Conservation (phyloP, 2,113 vertebrate genomes). For the Serinus canaria region DNA sequence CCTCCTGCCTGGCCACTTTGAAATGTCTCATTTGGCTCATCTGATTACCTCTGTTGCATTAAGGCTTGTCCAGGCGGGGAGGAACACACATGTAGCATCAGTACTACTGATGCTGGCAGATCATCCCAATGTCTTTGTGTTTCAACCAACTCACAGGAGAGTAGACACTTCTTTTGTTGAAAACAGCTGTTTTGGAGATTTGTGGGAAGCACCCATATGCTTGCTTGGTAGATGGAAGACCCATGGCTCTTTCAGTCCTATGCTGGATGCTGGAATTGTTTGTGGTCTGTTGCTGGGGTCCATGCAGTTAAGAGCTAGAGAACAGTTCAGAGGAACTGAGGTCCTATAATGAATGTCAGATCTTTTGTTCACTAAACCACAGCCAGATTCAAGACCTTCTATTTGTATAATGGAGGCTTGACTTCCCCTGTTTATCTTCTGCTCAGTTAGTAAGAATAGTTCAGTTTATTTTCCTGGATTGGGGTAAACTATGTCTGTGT, state of each 20-base stretch:
- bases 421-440: background rate
- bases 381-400: background rate
- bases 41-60: background rate
- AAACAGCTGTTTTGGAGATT: background rate
- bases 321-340: background rate
- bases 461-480: background rate
- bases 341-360: background rate
- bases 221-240: background rate
- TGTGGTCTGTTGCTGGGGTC: background rate
- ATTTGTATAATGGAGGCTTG: background rate
- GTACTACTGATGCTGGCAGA: background rate
- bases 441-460: background rate
- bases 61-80: background rate
- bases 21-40: background rate
- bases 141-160: background rate
- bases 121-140: background rate
- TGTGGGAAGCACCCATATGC: background rate
- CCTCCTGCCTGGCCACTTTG: background rate
- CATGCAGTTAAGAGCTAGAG: background rate
- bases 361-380: background rate
- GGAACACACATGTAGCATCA: background rate
- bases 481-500: background rate
- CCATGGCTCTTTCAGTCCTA: accelerated
- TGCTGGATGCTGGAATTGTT: background rate
- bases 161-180: background rate